Evolutionary conservation across 2,888 invertebrate genomes (phyloP), one percentile per base, ranked within the genome.

Genomic region (Agonopterix arenella): DNA sequence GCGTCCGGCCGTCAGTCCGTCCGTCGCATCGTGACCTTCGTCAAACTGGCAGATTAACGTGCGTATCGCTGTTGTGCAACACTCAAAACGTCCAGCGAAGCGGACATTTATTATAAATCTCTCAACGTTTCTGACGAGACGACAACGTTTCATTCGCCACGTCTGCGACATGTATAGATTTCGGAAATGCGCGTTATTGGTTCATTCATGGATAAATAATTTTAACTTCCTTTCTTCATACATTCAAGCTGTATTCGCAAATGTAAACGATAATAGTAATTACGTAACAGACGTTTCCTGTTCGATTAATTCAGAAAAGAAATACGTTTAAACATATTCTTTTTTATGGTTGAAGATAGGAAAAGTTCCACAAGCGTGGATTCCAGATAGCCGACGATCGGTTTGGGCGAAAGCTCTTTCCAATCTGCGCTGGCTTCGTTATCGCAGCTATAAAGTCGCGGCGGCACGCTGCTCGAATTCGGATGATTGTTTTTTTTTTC

Each of bases 41-140:
- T 88, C 88, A 88, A 75, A 73, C 69, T 84, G 86, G 86, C 86
- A 81, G 76, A 76, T 84, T 83, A 70, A 71, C 68, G 72, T 66
- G 70, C 81, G 76, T 84, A 84, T 84, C 81, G 72, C 68, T 69
- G 71, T 73, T 73, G 66, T 77, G 77, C 84, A 80, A 76, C 73
- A 68, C 67, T 64, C 58, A 58, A 40, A 11, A 52, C 64, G 59
- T 44, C 56, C 70, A 65, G 54, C 65, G 62, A 57, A 54, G 58
- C 70, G 68, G 61, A 71, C 64, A 64, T 59, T 64, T 68, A 73
- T 71, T 66, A 67, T 57, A 65, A 41, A 28, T 28, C 28, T 28
- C 28, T 28, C 28, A 28, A 28, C 28, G 11, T 43, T 37, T 47
- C 45, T 45, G 52, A 49, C 52, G 46, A 46, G 48, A n/a, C n/a